A percentile compares a stretch with the other conserved stretches of the same genome.
Conservation (phyloP, 2,113 vertebrate genomes). For the Scatophagus argus region DNA sequence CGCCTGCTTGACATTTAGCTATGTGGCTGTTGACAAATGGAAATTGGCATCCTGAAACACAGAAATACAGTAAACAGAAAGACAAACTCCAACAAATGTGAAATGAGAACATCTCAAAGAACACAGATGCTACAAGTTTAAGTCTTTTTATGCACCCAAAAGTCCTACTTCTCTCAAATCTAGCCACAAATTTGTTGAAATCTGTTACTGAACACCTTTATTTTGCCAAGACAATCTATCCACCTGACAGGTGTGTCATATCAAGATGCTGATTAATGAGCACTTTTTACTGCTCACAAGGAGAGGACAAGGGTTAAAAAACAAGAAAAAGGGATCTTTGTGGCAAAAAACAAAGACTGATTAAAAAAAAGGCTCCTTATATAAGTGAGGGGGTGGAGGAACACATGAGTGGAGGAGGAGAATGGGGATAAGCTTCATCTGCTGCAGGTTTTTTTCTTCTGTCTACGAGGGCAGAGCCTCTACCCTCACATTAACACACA, state of each 20-base stretch:
- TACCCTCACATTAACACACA: constrained; percentile 50
- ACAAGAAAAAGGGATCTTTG: constrained; percentile 2
- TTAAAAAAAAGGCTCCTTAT: constrained; percentile 55
- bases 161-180: too few species aligned
- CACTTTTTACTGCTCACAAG: too few species aligned
- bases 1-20: not conserved
- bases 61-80: not conserved
- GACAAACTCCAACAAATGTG: not conserved
- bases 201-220: too few species aligned
- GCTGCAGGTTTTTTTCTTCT: constrained; percentile 53
- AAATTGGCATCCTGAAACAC: not conserved
- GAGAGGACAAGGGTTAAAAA: not conserved
- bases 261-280: too few species aligned
- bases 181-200: too few species aligned
- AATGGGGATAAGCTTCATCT: constrained; percentile 60
- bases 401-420: constrained; percentile 35
- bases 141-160: too few species aligned
- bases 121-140: not conserved
- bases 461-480: constrained; percentile 37
- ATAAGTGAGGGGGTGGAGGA: constrained; percentile 61
- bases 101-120: not conserved
- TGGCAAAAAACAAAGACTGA: constrained; percentile 48
- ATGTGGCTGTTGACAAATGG: not conserved
- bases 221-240: too few species aligned
- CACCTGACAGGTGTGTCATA: too few species aligned